Evolutionary conservation across 2,113 vertebrate genomes (phyloP), one percentile per base, ranked within the genome.

Genomic region (Isichthys henryi): DNA sequence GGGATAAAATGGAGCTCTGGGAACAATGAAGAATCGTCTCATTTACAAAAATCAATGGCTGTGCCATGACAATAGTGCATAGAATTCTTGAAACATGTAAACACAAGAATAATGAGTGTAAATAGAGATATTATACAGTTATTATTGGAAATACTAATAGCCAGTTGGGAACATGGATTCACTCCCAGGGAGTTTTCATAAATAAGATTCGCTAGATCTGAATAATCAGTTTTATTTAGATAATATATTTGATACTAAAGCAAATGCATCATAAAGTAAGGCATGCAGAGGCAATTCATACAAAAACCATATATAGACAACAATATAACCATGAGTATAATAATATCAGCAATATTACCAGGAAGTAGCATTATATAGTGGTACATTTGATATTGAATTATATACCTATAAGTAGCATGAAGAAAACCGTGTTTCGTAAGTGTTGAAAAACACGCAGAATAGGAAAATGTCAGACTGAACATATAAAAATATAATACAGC

Each of bases 241-340:
- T 88, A 19, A 52, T 31, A 86, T 48, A 46, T 86, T 88, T 88
- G 77, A 49, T 77, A 88, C 66, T 46, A 80, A 88, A 88, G 88
- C 88, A 50, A 88, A 80, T 88, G 88, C 70, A 80, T 80, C 58
- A n/a, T n/a, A n/a, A 66, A 66, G 23, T 88, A 77, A 77, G 46
- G 88, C 88, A 88, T 88, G 70, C 88, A 35, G 21, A 39, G 46
- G 58, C 87, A 88, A 62, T 77, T 62, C n/a, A 88, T 88, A 70
- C 87, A 74, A 88, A 62, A 70, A 45, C 19, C 2, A 88, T 43
- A 70, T 27, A 50, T 21, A 70, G 6, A 27, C 45, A 49, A 88
- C 31, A 88, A 80, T 80, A n/a, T n/a, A 80, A 52, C 53, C 8
- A 53, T 88, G 88, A 53, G 46, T 31, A 88, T 45, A 88, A 35